Percentiles rank a stretch among this genome's conserved stretches.
Evolutionary conservation across 2,888 invertebrate species (phyloP).

Genomic region (Lagria hirta): DNA sequence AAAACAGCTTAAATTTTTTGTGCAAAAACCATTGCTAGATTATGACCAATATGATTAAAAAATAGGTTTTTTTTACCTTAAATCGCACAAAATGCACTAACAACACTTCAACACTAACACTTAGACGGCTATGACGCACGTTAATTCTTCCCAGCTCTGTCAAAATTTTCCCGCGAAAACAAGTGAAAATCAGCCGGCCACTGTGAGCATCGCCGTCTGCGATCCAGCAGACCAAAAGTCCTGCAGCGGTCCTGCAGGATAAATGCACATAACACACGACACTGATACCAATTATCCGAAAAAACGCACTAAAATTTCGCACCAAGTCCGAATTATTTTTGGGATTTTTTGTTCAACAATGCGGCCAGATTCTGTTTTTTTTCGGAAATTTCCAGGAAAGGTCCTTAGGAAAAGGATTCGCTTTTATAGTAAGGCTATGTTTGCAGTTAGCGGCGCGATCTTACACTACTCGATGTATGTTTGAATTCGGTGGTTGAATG

Average conservation of each 20-base stretch:
- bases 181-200: slow-evolving; percentile 8
- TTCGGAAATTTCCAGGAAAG: slow-evolving; percentile 2
- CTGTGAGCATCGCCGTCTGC: slow-evolving; percentile 10
- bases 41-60: no score
- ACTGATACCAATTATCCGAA: background rate
- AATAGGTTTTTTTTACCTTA: no score
- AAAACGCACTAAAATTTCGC: slow-evolving; percentile 1
- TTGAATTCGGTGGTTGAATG: slow-evolving; percentile 29
- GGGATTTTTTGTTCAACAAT: slow-evolving; percentile 4
- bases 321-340: slow-evolving; percentile 9
- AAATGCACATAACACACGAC: slow-evolving; percentile 13
- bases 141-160: slow-evolving; percentile 6
- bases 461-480: slow-evolving; percentile 25
- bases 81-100: no score
- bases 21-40: no score
- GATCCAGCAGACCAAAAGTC: slow-evolving; percentile 17
- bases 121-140: slow-evolving; percentile 17
- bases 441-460: slow-evolving; percentile 23
- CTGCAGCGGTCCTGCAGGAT: slow-evolving; percentile 18
- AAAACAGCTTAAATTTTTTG: no score
- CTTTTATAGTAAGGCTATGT: slow-evolving; percentile 19
- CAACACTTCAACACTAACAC: no score
- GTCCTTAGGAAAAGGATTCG: slow-evolving; percentile 8
- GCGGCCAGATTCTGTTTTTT: slow-evolving; percentile 9
- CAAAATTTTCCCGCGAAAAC: background rate